Base-by-base conservation (phyloP, 2,888 invertebrate genomes). In the Notodonta ziczac region DNA sequence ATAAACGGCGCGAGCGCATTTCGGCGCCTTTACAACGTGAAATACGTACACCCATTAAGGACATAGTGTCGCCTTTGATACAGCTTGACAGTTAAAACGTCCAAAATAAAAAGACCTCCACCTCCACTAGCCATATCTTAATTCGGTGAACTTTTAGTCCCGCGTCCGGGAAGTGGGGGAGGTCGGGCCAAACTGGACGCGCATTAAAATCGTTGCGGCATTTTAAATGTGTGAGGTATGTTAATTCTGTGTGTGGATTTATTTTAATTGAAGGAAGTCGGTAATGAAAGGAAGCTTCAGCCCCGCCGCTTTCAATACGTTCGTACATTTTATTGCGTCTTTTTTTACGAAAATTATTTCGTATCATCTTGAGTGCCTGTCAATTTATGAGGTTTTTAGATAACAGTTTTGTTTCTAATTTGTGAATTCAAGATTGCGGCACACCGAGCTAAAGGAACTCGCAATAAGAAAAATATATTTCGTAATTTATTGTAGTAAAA, bases 21-120 rank as follows among this genome's bases (percentile, higher is more conserved):
- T 89, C 90, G 89, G 88, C 89, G 85, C 85, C 88, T 88, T 89
- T 79, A 83, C 81, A 73, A 67, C 70, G 86, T 90, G 87, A 90
- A 85, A 87, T 90, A 90, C 87, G 83, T 76, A 72, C 74, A 68
- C 82, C 83, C 87, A 87, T 90, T 87, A 86, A 78, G 72, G 76
- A 76, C 75, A 67, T 65, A 69, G 58, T 80, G 84, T 82, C 80
- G 73, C 70, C 74, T 82, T 81, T 80, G 80, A 84, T 80, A 74
- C 76, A 75, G 58, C 73, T 78, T 71, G 72, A 72, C 66, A 69
- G 68, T 78, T 84, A 82, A 87, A 84, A 84, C 77, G 85, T 80
- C 88, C 83, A 84, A 39, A 39, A 5, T 60, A 65, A 51, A 24
- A 39, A 60, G 85, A 80, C 5, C 83, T 63, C 10, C 64, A 61